Evolutionary conservation across 2,797 vertebrate genomes (phyloP).

Genomic region (Pseudochirops corinnae): DNA sequence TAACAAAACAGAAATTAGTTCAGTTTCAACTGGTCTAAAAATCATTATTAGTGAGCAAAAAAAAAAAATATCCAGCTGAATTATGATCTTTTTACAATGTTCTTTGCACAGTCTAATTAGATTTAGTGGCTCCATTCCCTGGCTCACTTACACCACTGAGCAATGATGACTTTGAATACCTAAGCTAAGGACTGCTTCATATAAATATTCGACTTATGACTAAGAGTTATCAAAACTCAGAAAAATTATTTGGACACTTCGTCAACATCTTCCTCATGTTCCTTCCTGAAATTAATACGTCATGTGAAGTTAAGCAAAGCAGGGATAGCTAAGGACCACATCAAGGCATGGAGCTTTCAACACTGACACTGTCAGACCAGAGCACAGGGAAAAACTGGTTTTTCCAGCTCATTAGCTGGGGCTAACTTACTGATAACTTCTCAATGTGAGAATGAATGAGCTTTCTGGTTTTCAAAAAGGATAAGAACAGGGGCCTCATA

Average conservation of each 20-base stretch:
- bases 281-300: constrained; percentile 75
- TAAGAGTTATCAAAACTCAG: constrained; percentile 73
- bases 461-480: constrained; percentile 30
- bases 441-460: constrained; percentile 27
- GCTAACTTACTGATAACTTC: constrained; percentile 35
- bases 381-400: background rate
- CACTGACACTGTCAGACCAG: constrained; percentile 49
- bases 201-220: constrained; percentile 55
- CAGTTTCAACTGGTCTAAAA: constrained; percentile 30
- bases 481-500: background rate
- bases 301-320: constrained; percentile 72
- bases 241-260: constrained; percentile 61
- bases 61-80: constrained; percentile 19
- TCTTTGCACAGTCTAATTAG: constrained; percentile 30
- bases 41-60: constrained; percentile 46
- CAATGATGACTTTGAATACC: background rate
- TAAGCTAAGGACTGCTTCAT: constrained; percentile 52
- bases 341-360: constrained; percentile 44
- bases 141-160: background rate
- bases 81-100: background rate
- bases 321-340: constrained; percentile 59
- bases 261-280: constrained; percentile 71
- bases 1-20: background rate
- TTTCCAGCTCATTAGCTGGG: constrained; percentile 28
- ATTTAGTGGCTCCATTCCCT: background rate